Base-by-base conservation (phyloP, 2,797 vertebrate genomes). In the Leucoraja ocellata region DNA sequence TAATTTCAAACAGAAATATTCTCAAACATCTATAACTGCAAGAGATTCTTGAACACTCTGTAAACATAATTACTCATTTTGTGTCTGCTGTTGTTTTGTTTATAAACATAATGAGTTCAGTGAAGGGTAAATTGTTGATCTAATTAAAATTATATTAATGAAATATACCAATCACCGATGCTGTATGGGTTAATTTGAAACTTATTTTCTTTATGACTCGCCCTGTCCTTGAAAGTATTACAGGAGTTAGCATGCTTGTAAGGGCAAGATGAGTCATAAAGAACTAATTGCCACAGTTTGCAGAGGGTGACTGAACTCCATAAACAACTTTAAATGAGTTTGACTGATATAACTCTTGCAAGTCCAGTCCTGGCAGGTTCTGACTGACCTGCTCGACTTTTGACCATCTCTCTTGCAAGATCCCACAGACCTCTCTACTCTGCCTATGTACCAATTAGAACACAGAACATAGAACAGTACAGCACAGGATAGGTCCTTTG, bases 131-230 rank as follows among this genome's bases (percentile, higher is more conserved):
- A 63, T 6, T 61, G 83, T 61, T 32, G 18, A 32, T 28, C 58
- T 86, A 86, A 86, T 86, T 86, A 65, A 28, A 86, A 86, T 86
- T 14, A 32, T 86, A 63, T 86, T 86, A 86, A 86, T 65, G 54
- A 63, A 86, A 63, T 63, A 86, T 63, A 86, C 28, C 32, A 63
- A n/a, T 86, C n/a, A 61, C 28, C 32, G 7, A 86, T 86, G 58
- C 83, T n/a, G 65, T n/a, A n/a, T 65, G 28, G 58, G 1, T 86
- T 63, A 32, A 86, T 86, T 65, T 63, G 58, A 65, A 86, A 63
- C n/a, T 86, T 65, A 10, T 13, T 86, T 63, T 86, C 83, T 86
- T 63, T 32, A 86, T 86, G 58, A 86, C 11, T 58, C 83, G 63
- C 8, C 83, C 28, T 16, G 5, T 65, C 13, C n/a, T 65, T 65